These are phyloP conservation scores for Cynodonichthys magdalenae DNA, from an alignment of 2,797 vertebrate species.

Conservation along the genomic window DNA sequence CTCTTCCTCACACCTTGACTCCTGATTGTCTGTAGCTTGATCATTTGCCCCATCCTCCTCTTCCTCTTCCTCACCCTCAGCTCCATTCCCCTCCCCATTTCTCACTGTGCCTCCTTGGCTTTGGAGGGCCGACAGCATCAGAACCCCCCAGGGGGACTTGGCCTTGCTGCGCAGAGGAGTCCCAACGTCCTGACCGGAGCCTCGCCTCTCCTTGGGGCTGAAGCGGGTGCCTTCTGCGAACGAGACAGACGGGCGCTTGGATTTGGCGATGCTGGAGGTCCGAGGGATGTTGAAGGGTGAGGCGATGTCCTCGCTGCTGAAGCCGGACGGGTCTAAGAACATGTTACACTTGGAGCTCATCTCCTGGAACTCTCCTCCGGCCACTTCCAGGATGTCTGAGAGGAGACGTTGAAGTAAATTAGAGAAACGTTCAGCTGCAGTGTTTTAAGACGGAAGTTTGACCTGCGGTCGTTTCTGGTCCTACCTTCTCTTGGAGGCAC, in stretches of 20 bases:
- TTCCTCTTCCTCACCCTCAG: constrained; percentile 42
- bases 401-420: background rate
- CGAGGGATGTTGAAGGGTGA: constrained; percentile 91
- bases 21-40: constrained; percentile 48
- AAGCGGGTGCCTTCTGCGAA: constrained; percentile 98
- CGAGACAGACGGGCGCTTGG: constrained; percentile 94
- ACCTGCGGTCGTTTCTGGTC: background rate
- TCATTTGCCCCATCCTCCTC: constrained; percentile 59
- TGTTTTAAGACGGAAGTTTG: background rate
- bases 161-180: constrained; percentile 76
- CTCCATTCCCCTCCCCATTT: constrained; percentile 49
- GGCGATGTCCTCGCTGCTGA: constrained; percentile 85
- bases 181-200: constrained; percentile 79
- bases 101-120: constrained; percentile 49
- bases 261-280: constrained; percentile 94
- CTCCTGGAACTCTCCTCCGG: constrained; percentile 84
- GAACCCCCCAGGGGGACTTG: constrained; percentile 80
- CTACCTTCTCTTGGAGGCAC: constrained; percentile 88
- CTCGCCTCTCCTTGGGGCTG: constrained; percentile 78
- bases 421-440: background rate
- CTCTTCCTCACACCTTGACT: constrained; percentile 44
- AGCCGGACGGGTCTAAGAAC: constrained; percentile 82
- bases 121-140: constrained; percentile 75
- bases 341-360: constrained; percentile 81
- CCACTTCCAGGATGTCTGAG: constrained; percentile 80